Conservation (phyloP, 2,888 invertebrate species). For the Drosophila putrida region DNA sequence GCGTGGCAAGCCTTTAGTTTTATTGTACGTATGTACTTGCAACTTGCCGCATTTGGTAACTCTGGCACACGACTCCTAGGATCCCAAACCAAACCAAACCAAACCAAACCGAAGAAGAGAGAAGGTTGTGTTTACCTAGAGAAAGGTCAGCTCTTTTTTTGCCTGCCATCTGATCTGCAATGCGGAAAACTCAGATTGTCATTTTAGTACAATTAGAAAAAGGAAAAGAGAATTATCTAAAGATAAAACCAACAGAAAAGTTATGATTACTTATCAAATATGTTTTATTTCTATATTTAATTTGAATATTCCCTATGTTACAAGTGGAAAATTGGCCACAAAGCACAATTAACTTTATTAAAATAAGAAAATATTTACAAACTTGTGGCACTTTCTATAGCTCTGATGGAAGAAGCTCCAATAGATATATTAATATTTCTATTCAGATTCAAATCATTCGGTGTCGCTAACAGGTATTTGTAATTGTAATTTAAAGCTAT, state of each 20-base stretch:
- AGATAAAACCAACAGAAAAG: neutral
- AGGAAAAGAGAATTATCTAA: too few species aligned
- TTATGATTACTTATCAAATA: neutral
- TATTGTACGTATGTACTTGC: conserved; percentile 9
- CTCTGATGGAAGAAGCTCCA: too few species aligned
- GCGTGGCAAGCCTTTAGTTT: conserved; percentile 44
- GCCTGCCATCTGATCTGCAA: conserved; percentile 27
- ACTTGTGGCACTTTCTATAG: too few species aligned
- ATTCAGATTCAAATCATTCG: too few species aligned
- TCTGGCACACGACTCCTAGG: conserved; percentile 52
- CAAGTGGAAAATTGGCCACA: too few species aligned
- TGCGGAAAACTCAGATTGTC: conserved; percentile 14
- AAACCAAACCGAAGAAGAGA: conserved; percentile 16
- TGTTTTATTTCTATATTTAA: too few species aligned
- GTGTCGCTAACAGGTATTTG: too few species aligned
- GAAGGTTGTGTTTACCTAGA: neutral
- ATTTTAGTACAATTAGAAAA: neutral
- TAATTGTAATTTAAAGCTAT: too few species aligned
- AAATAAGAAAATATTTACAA: too few species aligned
- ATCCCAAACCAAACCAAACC: conserved; percentile 19
- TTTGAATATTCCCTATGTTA: too few species aligned
- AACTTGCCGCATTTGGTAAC: conserved; percentile 50
- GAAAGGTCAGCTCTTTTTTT: conserved; percentile 50
- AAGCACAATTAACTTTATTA: too few species aligned
- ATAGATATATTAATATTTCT: too few species aligned